Evolutionary conservation across 1,140 invertebrate genomes (phyloP).

Genomic region (Macrocentrus cingulum): DNA sequence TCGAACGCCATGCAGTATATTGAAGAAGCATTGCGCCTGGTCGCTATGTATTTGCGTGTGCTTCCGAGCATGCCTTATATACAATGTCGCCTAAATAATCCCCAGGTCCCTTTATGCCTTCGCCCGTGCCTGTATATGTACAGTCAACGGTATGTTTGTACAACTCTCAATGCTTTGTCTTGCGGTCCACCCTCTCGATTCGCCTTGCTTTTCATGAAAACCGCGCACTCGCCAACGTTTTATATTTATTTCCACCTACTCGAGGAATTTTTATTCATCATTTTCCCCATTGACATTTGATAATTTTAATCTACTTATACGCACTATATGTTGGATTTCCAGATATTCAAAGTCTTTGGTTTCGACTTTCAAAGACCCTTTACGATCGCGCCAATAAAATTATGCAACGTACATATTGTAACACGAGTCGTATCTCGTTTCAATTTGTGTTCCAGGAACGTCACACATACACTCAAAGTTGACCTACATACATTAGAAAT

Average conservation of each 20-base stretch:
- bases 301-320: not conserved
- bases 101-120: slow-evolving; percentile 16
- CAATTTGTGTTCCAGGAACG: slow-evolving; percentile 25
- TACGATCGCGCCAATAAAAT: slow-evolving; percentile 51
- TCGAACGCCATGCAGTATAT: not conserved
- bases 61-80: slow-evolving; percentile 19
- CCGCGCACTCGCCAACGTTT: no score
- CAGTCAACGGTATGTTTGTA: slow-evolving; percentile 27
- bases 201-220: not conserved
- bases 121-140: no score
- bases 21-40: not conserved
- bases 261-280: no score
- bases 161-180: slow-evolving; percentile 22
- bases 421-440: slow-evolving; percentile 50
- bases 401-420: slow-evolving; percentile 49
- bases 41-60: slow-evolving; percentile 30
- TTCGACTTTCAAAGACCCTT: slow-evolving; percentile 44
- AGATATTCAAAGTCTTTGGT: slow-evolving; percentile 22
- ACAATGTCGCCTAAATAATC: not conserved
- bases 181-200: not conserved
- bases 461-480: not conserved
- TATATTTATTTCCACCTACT: no score
- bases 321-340: not conserved
- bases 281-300: no score
- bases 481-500: not conserved